These are phyloP conservation scores for Malacoctenus gilli DNA, from an alignment of 2,797 vertebrate genomes.

Conservation along the genomic window DNA sequence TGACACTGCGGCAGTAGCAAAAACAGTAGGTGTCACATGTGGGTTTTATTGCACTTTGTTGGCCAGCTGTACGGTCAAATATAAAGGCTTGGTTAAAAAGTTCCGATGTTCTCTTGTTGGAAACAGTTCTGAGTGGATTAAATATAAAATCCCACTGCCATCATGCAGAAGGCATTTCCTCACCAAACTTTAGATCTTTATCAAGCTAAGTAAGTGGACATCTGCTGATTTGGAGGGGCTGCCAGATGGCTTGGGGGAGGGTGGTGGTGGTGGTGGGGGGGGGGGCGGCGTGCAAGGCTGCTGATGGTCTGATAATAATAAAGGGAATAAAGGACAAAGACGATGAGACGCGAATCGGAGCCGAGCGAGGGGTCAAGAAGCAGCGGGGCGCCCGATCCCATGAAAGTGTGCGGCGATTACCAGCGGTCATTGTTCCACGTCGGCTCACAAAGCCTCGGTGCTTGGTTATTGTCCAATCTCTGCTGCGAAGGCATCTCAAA, in stretches of 20 bases:
- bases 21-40: not conserved
- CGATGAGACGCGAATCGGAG: slow-evolving; percentile 25
- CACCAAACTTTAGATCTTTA: slow-evolving; percentile 64
- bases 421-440: too few species aligned
- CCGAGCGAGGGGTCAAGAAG: slow-evolving; percentile 8
- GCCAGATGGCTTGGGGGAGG: slow-evolving; percentile 71
- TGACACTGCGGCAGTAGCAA: not conserved
- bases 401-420: not conserved
- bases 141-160: slow-evolving; percentile 34
- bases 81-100: slow-evolving; percentile 20
- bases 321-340: slow-evolving; percentile 21
- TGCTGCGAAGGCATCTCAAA: slow-evolving; percentile 6
- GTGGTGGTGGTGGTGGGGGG: slow-evolving; percentile 33
- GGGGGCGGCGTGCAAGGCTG: slow-evolving; percentile 35
- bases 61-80: not conserved
- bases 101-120: slow-evolving; percentile 18
- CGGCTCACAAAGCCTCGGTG: too few species aligned
- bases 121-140: slow-evolving; percentile 47
- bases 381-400: slow-evolving; percentile 29
- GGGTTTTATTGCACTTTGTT: not conserved
- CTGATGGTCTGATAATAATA: slow-evolving; percentile 49
- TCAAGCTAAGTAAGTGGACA: slow-evolving; percentile 59
- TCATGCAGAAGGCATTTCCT: slow-evolving; percentile 56
- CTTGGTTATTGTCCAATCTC: not conserved
- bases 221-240: slow-evolving; percentile 54